Base-by-base conservation (phyloP, 2,797 vertebrate genomes). In the Pristis pectinata region DNA sequence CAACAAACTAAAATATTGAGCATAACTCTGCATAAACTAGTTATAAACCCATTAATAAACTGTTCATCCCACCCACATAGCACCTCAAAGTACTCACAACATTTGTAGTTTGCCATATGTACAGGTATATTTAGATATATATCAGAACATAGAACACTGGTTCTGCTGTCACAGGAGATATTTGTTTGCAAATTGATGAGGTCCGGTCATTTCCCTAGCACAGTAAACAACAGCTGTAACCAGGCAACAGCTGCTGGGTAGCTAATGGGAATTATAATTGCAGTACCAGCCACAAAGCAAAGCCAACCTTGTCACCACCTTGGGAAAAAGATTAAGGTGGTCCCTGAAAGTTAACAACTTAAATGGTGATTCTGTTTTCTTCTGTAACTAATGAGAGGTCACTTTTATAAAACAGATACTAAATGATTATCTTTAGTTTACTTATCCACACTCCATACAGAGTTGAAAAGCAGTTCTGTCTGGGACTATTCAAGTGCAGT, bases 191-290 rank as follows among this genome's bases (percentile, higher is more conserved):
- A 94, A 94, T 94, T 74, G 70, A 94, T 67, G 87, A 91, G 92
- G 70, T 76, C 41, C 27, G 11, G 70, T 94, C 67, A 94, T 76
- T 94, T 76, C 70, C 41, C 44, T 22, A 49, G 95, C 70, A 94
- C 94, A 80, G 94, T 96, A 96, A 97, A 97, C 97, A 97, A 95
- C 95, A 96, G 95, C 93, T 89, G 96, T 97, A 96, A 96, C 96
- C 83, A 34, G 96, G 97, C 96, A 97, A 97, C 96, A 0, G 95
- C 96, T 97, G 96, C 96, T 97, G 97, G 95, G 97, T 96, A 97
- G 97, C 97, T 89, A 96, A 82, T 95, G 95, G 96, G 94, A 94
- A 95, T 95, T 95, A 95, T 74, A 93, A 94, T 94, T 76, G 7
- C 92, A 53, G 49, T 34, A 64, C n/a, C 87, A 37, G 34, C n/a